Evolutionary conservation across 2,888 invertebrate genomes (phyloP).

Genomic region (Drosophila seclusa): DNA sequence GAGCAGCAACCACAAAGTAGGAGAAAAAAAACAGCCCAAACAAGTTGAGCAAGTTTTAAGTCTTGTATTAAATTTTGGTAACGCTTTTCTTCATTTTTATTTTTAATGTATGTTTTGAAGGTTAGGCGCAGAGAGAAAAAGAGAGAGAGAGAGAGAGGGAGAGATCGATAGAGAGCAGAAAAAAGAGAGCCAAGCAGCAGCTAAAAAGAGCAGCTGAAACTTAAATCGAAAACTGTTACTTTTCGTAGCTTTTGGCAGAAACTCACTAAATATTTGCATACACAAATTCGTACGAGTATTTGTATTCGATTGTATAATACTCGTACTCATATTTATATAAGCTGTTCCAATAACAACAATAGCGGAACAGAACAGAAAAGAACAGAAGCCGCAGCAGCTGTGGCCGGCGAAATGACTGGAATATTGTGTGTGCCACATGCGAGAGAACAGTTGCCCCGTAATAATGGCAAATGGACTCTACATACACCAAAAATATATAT

Average conservation of each 20-base stretch:
- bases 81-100: conserved; percentile 37
- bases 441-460: conserved; percentile 35
- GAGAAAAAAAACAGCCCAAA: conserved; percentile 49
- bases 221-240: conserved; percentile 72
- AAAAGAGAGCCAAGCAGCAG: neutral
- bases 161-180: conserved; percentile 9
- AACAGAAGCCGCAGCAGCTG: conserved; percentile 18
- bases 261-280: conserved; percentile 69
- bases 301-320: conserved; percentile 15
- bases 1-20: conserved; percentile 1
- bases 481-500: conserved; percentile 4
- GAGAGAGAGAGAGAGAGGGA: conserved; percentile 16
- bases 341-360: conserved; percentile 53
- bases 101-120: conserved; percentile 56
- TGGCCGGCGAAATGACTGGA: conserved; percentile 26
- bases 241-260: conserved; percentile 62
- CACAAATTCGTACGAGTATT: conserved; percentile 32
- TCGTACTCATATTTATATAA: conserved; percentile 49
- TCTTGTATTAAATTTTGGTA: conserved; percentile 50
- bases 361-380: neutral
- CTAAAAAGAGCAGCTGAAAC: conserved; percentile 35
- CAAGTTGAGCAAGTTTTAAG: conserved; percentile 71
- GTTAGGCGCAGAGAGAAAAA: conserved; percentile 50
- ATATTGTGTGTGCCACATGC: conserved; percentile 20
- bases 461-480: conserved; percentile 30